Base-by-base conservation (phyloP, 2,888 invertebrate genomes). In the Rhingia campestris region DNA sequence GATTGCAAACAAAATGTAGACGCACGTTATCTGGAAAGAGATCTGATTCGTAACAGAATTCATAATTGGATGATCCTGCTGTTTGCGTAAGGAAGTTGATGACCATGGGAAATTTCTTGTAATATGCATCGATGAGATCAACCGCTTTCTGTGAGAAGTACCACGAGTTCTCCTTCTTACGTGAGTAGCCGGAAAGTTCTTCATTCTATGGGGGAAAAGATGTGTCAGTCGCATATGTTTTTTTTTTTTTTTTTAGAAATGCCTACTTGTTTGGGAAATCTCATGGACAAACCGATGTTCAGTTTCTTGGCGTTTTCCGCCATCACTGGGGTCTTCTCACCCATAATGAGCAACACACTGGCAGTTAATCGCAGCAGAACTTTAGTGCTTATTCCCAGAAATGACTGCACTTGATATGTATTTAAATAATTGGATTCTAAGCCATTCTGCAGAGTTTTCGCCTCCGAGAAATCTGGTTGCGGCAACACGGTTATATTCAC, bases 231-330 rank as follows among this genome's bases (percentile, higher is more conserved):
- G 4, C 7, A 47, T 47, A 14, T 37, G 4, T 9, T 9, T 43
- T 47, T 43, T 12, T 4, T 10, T n/a, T 7, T 9, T 45, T 37
- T 7, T 35, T 14, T 45, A 45, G 6, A 63, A 7, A 45, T 43
- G 33, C 88, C 49, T 64, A 95, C 95, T 93, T 96, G 94, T 89
- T 97, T 97, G 85, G 95, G 97, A 88, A 96, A 96, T 91, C 99
- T 99, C 30, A 99, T 92, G 90, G 98, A 97, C 54, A 99, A 93
- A 0, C 99, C 99, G 35, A 99, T 93, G 90, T 98, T 98, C 12
- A 95, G 90, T 89, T 94, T 85, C 14, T 80, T 85, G 3, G n/a
- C 87, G 81, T 89, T 90, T 41, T 92, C 92, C 86, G 92, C 90
- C 6, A 89, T 51, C 30, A 88, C 87, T 6, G 87, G 80, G 1